Evolutionary conservation across 2,797 vertebrate genomes (phyloP).

Genomic region (Iguana delicatissima): DNA sequence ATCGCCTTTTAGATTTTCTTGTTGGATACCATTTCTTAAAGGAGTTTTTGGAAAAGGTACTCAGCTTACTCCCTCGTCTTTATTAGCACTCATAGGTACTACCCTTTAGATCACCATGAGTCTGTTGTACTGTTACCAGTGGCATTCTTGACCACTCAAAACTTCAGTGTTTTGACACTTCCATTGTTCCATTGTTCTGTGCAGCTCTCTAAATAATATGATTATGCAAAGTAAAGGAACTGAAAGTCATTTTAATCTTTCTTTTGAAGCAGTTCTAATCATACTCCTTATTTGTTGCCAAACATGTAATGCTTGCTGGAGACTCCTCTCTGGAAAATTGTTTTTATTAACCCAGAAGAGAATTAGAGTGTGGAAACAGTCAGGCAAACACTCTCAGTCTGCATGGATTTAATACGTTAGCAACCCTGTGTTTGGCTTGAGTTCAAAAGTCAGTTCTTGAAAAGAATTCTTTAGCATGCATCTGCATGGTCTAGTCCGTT

Average conservation of each 20-base stretch:
- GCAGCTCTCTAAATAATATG: slow-evolving; percentile 55
- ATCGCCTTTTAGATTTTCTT: background rate
- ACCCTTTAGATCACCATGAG: background rate
- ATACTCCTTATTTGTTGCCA: background rate
- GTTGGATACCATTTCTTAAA: slow-evolving; percentile 10
- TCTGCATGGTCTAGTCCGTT: background rate
- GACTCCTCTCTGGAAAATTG: background rate
- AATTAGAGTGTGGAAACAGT: background rate
- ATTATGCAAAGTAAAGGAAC: slow-evolving; percentile 64
- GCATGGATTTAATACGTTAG: background rate
- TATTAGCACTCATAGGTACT: slow-evolving; percentile 24
- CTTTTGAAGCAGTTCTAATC: background rate
- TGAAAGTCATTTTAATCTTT: slow-evolving; percentile 44
- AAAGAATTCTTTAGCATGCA: background rate
- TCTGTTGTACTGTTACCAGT: slow-evolving; percentile 21
- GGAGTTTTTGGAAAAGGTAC: slow-evolving; percentile 53
- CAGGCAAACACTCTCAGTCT: accelerated
- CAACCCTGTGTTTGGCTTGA: background rate
- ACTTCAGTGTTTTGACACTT: slow-evolving; percentile 49
- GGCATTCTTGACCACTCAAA: slow-evolving; percentile 38
- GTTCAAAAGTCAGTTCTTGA: background rate
- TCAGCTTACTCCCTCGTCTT: slow-evolving; percentile 17
- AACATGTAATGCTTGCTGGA: background rate
- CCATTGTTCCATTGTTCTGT: background rate
- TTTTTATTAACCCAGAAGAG: background rate